phyloP scores from a whole-genome alignment of 2,113 vertebrate genomes.

The Phocoena phocoena region DNA sequence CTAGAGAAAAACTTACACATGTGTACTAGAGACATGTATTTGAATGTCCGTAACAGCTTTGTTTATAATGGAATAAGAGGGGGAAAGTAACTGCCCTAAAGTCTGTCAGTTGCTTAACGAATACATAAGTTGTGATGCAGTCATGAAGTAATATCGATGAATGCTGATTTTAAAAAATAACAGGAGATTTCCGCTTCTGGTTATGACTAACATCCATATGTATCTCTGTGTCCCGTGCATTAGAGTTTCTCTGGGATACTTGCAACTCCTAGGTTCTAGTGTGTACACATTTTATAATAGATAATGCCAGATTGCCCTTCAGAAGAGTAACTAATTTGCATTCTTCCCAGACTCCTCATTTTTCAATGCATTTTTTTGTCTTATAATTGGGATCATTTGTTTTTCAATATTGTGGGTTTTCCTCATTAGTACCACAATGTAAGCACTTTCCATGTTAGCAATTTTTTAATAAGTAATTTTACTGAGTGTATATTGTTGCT shows the following conservation, averaged over 20 bases:
- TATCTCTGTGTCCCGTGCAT: neutral
- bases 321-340: constrained; percentile 5
- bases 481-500: constrained; percentile 2
- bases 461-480: constrained; percentile 36
- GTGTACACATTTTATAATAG: neutral
- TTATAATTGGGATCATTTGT: constrained; percentile 42
- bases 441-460: neutral
- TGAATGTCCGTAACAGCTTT: neutral
- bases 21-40: neutral
- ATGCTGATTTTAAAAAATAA: constrained; percentile 16
- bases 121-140: neutral
- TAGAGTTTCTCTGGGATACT: neutral
- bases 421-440: neutral
- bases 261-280: neutral
- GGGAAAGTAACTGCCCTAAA: neutral
- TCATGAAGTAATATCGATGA: neutral
- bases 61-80: constrained; percentile 28
- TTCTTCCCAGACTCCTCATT: neutral
- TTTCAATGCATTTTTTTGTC: constrained; percentile 37
- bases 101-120: neutral
- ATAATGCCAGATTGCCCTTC: constrained; percentile 7
- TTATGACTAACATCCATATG: neutral
- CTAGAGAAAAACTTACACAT: neutral
- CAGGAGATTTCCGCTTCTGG: constrained; percentile 18
- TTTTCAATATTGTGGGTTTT: neutral